Conservation (phyloP, 2,888 invertebrate genomes). For the Drosophila anceps region DNA sequence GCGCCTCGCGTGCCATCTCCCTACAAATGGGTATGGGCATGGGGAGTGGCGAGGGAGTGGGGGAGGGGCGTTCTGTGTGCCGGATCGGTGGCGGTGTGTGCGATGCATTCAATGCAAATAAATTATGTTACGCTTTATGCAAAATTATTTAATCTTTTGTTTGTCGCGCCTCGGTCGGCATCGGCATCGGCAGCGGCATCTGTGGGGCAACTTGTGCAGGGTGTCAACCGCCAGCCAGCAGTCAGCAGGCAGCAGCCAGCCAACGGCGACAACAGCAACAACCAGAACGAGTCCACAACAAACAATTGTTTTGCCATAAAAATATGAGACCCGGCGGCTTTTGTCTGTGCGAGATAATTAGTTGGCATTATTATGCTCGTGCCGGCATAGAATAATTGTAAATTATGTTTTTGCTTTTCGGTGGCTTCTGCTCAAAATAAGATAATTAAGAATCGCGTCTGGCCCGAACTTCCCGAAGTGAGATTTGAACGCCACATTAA, state of each 20-base stretch:
- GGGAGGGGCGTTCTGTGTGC: slow-evolving; percentile 46
- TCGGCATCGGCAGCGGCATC: slow-evolving; percentile 10
- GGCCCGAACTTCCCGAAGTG: slow-evolving; percentile 29
- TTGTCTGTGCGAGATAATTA: slow-evolving; percentile 76
- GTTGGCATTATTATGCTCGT: slow-evolving; percentile 71
- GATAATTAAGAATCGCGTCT: slow-evolving; percentile 70
- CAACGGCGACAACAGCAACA: slow-evolving; percentile 7
- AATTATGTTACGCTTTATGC: slow-evolving; percentile 83
- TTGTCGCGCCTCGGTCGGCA: slow-evolving; percentile 66
- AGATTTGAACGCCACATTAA: slow-evolving; percentile 69
- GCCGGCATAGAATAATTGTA: slow-evolving; percentile 55
- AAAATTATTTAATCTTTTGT: slow-evolving; percentile 83
- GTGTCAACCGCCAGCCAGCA: slow-evolving; percentile 5
- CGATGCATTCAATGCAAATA: slow-evolving; percentile 82
- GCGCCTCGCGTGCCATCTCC: slow-evolving; percentile 21
- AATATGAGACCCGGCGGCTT: slow-evolving; percentile 73
- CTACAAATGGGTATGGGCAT: not conserved
- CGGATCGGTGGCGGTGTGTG: slow-evolving; percentile 80
- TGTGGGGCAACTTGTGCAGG: slow-evolving; percentile 25
- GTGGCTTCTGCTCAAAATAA: slow-evolving; percentile 41
- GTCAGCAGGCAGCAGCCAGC: not conserved
- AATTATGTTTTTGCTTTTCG: slow-evolving; percentile 53
- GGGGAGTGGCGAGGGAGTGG: slow-evolving; percentile 1
- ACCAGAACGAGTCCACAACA: slow-evolving; percentile 14
- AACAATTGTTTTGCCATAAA: slow-evolving; percentile 80